phyloP scores from a whole-genome alignment of 2,888 invertebrate species.

The Platycheirus albimanus region DNA sequence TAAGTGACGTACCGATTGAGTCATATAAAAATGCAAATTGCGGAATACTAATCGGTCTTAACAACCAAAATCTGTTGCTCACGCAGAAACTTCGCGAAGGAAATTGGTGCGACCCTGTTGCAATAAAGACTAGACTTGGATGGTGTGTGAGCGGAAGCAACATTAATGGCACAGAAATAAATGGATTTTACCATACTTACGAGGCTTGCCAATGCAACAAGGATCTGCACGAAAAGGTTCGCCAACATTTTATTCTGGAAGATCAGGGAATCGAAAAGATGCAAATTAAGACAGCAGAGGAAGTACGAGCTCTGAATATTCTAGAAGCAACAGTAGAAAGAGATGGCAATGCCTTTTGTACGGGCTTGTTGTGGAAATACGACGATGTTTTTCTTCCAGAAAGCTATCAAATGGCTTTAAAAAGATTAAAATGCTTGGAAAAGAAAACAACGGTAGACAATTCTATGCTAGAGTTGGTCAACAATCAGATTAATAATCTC shows the following conservation, averaged over 20 bases:
- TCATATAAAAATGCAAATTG: neutral
- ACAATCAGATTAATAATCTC: neutral
- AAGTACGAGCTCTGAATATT: neutral
- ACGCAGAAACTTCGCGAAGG: neutral
- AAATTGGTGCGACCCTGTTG: conserved; percentile 3
- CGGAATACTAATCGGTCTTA: neutral
- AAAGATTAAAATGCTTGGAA: conserved; percentile 1
- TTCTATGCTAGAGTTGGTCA: conserved; percentile 6
- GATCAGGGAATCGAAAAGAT: neutral
- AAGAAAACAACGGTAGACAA: neutral
- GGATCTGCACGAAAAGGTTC: neutral
- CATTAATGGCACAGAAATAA: neutral
- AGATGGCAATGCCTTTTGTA: neutral
- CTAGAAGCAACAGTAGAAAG: neutral
- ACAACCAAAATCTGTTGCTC: conserved; percentile 2
- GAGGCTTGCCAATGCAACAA: conserved; percentile 7
- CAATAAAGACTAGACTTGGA: conserved; percentile 2
- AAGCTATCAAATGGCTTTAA: conserved; percentile 8
- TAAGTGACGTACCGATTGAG: neutral
- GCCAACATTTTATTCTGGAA: conserved; percentile 1
- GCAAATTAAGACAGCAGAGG: neutral
- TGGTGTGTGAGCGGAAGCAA: conserved; percentile 7
- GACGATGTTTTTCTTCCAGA: neutral
- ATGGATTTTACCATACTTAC: neutral
- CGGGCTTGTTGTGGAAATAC: conserved; percentile 9